Conservation (phyloP, 1,140 invertebrate genomes). For the Drepana arcuata region DNA sequence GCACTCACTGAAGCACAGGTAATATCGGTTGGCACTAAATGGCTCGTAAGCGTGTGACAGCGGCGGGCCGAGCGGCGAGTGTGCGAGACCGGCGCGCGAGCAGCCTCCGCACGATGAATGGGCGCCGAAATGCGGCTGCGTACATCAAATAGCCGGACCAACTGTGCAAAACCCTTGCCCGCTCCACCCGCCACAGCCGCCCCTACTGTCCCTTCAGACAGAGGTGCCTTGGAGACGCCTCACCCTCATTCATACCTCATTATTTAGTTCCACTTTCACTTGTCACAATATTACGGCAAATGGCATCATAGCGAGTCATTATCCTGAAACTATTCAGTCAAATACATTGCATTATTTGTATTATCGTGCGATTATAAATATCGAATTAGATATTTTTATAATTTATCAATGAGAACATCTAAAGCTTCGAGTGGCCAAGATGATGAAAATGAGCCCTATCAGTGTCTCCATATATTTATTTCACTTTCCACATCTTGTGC, state of each 20-base stretch:
- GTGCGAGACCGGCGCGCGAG: conserved; percentile 57
- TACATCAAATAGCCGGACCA: conserved; percentile 66
- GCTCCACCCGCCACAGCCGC: conserved; percentile 44
- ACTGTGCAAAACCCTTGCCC: conserved; percentile 65
- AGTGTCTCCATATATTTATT: conserved; percentile 34
- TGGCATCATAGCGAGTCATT: background rate
- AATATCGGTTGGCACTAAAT: conserved; percentile 20
- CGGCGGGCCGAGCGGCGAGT: conserved; percentile 29
- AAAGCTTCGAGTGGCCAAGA: too few species aligned
- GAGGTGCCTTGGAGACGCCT: too few species aligned
- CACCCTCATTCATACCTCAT: too few species aligned
- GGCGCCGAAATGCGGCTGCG: conserved; percentile 57
- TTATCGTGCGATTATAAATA: too few species aligned
- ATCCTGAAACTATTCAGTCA: too few species aligned
- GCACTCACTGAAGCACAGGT: conserved; percentile 5
- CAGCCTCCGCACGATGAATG: conserved; percentile 61
- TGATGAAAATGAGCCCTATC: too few species aligned
- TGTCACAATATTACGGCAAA: too few species aligned
- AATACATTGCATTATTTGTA: too few species aligned
- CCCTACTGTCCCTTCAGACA: too few species aligned
- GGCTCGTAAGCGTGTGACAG: conserved; percentile 35
- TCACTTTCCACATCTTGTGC: conserved; percentile 52
- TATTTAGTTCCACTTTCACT: too few species aligned
- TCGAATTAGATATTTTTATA: too few species aligned
- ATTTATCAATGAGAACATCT: too few species aligned